Conservation (phyloP, 2,888 invertebrate genomes). For the Patella caerulea region DNA sequence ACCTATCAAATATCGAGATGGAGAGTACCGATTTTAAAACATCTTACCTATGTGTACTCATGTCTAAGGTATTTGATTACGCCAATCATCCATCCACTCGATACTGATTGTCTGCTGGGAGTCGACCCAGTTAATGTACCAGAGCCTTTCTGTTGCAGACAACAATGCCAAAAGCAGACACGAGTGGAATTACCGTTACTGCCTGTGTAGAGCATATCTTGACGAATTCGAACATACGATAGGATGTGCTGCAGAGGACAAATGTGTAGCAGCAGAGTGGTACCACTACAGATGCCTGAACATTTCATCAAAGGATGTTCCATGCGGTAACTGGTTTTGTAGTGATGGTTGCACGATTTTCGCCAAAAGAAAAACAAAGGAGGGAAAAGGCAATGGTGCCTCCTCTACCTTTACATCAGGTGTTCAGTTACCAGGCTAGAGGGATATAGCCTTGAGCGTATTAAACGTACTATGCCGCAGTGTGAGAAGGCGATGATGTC, state of each 20-base stretch:
- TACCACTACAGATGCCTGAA: conserved; percentile 9
- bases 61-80: not conserved
- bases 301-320: conserved; percentile 13
- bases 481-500: conserved; percentile 41
- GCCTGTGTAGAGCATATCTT: conserved; percentile 29
- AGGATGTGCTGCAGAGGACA: conserved; percentile 29
- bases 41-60: conserved; percentile 19
- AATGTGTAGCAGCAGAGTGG: conserved; percentile 34
- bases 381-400: not conserved
- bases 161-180: conserved; percentile 17
- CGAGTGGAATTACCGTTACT: conserved; percentile 23
- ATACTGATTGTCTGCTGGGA: conserved; percentile 21
- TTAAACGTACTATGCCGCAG: conserved; percentile 38
- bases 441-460: conserved; percentile 36
- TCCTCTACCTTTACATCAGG: not conserved
- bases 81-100: conserved; percentile 22
- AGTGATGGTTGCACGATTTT: conserved; percentile 24
- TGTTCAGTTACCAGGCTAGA: conserved; percentile 1
- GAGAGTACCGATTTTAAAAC: not conserved
- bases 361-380: conserved; percentile 8
- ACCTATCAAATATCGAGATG: conserved; percentile 15
- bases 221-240: conserved; percentile 35
- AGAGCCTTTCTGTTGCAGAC: conserved; percentile 27
- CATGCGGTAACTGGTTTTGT: conserved; percentile 35
- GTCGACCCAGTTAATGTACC: conserved; percentile 25